These are phyloP conservation scores for Papilio polytes DNA, from an alignment of 1,140 invertebrate genomes.

Conservation along the genomic window DNA sequence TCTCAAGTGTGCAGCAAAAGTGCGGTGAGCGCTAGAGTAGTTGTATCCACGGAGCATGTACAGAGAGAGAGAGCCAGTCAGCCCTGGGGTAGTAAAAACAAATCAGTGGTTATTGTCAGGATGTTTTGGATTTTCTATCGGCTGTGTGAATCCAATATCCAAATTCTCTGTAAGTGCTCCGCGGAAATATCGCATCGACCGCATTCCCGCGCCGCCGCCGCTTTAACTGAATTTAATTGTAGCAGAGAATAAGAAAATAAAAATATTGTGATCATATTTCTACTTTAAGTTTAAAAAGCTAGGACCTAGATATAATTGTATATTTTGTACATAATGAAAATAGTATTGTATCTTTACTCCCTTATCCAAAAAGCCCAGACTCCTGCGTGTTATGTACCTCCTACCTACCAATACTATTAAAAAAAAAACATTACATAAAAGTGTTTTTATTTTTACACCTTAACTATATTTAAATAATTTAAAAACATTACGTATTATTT, in stretches of 20 bases:
- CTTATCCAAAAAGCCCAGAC: constrained; percentile 82
- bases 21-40: constrained; percentile 70
- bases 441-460: constrained; percentile 62
- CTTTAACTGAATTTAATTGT: constrained; percentile 58
- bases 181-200: constrained; percentile 65
- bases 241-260: constrained; percentile 76
- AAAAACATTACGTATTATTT: neutral
- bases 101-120: neutral
- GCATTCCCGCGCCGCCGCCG: constrained; percentile 52
- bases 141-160: neutral
- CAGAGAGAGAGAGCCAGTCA: neutral
- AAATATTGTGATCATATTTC: constrained; percentile 84
- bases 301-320: constrained; percentile 82
- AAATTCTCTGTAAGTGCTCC: neutral
- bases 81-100: neutral
- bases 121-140: neutral
- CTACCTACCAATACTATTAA: constrained; percentile 85
- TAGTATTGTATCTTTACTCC: constrained; percentile 84
- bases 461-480: neutral
- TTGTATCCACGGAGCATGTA: neutral
- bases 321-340: constrained; percentile 85
- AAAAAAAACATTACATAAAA: constrained; percentile 84
- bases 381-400: constrained; percentile 85
- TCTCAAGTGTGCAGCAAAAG: constrained; percentile 83
- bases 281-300: constrained; percentile 80